phyloP scores from a whole-genome alignment of 2,888 invertebrate species.

The Myopa testacea region DNA sequence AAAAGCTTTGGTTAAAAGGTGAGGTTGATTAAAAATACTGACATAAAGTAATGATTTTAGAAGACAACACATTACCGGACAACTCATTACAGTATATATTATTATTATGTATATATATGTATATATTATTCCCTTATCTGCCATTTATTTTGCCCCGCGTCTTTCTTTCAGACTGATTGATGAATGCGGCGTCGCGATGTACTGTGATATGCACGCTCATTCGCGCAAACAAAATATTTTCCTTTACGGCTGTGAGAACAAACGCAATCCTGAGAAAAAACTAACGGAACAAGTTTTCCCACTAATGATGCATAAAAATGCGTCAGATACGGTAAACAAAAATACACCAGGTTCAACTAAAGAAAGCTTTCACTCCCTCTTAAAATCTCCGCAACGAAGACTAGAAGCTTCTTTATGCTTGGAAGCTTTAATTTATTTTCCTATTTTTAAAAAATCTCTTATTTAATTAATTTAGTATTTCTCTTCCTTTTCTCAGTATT shows the following conservation, averaged over 20 bases:
- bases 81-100: neutral
- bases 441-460: too few relatives aligned
- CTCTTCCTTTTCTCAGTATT: too few relatives aligned
- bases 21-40: constrained; percentile 48
- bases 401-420: too few relatives aligned
- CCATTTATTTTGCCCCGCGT: too few relatives aligned
- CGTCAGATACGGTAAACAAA: constrained; percentile 81
- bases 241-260: constrained; percentile 94
- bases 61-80: neutral
- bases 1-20: constrained; percentile 88
- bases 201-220: constrained; percentile 94
- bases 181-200: constrained; percentile 90
- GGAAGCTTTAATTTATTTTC: too few relatives aligned
- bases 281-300: constrained; percentile 95
- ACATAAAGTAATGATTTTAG: neutral
- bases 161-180: constrained; percentile 77
- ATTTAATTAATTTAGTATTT: too few relatives aligned
- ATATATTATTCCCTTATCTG: too few relatives aligned
- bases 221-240: constrained; percentile 96
- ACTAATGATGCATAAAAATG: constrained; percentile 91
- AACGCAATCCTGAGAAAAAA: constrained; percentile 80
- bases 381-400: too few relatives aligned
- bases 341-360: neutral
- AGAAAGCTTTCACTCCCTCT: too few relatives aligned
- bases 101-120: too few relatives aligned